These are phyloP conservation scores for Amorpha juglandis DNA, from an alignment of 2,888 invertebrate genomes.

Conservation along the genomic window DNA sequence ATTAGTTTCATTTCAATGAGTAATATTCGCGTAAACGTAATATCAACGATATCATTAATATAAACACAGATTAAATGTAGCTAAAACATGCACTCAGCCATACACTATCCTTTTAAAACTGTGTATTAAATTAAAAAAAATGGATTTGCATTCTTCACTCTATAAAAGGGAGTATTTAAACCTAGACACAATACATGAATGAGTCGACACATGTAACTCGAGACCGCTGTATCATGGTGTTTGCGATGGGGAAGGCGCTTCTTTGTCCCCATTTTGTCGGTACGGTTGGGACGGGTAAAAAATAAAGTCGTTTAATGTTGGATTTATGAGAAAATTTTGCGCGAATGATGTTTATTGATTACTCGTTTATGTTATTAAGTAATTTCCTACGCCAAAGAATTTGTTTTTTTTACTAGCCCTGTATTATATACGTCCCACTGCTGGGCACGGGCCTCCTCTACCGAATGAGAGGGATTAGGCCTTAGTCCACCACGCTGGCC, in stretches of 20 bases:
- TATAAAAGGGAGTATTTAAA: slow-evolving; percentile 25
- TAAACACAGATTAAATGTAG: background rate
- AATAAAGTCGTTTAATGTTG: background rate
- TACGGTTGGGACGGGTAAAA: background rate
- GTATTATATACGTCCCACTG: no score
- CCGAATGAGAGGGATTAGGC: no score
- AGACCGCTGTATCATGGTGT: slow-evolving; percentile 28
- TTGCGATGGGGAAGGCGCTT: slow-evolving; percentile 26
- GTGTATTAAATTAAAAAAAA: slow-evolving; percentile 25
- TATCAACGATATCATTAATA: no score
- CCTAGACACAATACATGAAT: slow-evolving; percentile 24
- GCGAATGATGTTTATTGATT: background rate
- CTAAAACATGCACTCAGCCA: background rate
- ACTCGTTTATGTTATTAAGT: no score
- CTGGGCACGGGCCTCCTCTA: no score
- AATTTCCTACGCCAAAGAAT: no score
- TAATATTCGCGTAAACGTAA: no score
- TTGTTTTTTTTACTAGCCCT: no score
- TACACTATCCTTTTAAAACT: background rate
- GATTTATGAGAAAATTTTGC: background rate
- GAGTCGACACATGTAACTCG: slow-evolving; percentile 29
- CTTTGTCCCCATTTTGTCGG: slow-evolving; percentile 22
- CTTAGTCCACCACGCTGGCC: no score
- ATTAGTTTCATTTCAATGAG: no score
- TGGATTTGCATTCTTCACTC: slow-evolving; percentile 18